phyloP scores from a whole-genome alignment of 2,888 invertebrate species.

The Dryomyza anilis region DNA sequence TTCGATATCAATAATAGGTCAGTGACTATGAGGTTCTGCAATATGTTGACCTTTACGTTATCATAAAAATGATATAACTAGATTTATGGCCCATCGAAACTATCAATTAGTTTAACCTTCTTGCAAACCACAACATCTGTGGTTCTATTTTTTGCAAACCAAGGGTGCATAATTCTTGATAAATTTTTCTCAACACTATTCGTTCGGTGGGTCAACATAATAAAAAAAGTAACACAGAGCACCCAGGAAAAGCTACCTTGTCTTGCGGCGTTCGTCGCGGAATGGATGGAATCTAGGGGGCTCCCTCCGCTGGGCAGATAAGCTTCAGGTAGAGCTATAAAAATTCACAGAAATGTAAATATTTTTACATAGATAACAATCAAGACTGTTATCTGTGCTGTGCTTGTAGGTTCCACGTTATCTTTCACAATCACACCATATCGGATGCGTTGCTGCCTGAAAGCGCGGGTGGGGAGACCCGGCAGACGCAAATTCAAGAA shows the following conservation, averaged over 20 bases:
- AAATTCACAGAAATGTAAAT: constrained; percentile 50
- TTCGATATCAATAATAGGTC: no score
- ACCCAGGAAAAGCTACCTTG: background rate
- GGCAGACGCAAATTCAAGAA: constrained; percentile 8
- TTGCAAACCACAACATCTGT: no score
- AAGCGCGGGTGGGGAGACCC: background rate
- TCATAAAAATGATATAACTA: no score
- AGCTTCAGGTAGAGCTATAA: constrained; percentile 25
- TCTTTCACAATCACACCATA: constrained; percentile 14
- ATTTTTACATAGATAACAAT: constrained; percentile 36
- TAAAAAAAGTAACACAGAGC: constrained; percentile 4
- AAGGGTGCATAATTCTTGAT: background rate
- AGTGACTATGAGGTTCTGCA: no score
- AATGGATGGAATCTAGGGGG: background rate
- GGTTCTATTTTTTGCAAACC: no score
- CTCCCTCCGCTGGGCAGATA: constrained; percentile 4
- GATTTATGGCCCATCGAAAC: no score
- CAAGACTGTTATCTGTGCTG: constrained; percentile 10
- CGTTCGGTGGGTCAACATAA: constrained; percentile 1
- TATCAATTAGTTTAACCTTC: no score
- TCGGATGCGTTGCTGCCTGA: constrained; percentile 2
- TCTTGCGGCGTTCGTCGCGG: no score
- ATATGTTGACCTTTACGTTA: no score
- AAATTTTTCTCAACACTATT: no score
- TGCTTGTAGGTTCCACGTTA: constrained; percentile 18